Conservation (phyloP, 2,888 invertebrate species). For the Polymixis flavicincta region DNA sequence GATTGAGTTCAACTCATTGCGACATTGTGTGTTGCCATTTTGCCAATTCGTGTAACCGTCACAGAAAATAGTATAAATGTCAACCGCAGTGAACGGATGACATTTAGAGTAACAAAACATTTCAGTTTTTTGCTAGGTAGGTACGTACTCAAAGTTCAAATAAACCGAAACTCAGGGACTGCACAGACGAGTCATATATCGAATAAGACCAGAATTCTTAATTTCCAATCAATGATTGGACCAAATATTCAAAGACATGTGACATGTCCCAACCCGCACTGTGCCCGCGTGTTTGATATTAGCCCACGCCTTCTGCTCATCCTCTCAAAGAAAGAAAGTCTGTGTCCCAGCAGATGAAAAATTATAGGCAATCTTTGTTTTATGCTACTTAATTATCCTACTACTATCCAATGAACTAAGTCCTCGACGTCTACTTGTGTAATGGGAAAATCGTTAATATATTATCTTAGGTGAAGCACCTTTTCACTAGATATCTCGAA, state of each 20-base stretch:
- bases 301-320: no score
- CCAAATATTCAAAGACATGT: no score
- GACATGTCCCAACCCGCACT: no score
- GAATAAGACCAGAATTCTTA: not conserved
- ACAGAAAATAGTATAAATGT: slow-evolving; percentile 54
- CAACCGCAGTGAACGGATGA: slow-evolving; percentile 51
- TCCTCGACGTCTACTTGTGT: not conserved
- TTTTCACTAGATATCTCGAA: not conserved
- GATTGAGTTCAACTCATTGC: slow-evolving; percentile 36
- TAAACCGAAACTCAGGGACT: slow-evolving; percentile 14
- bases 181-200: not conserved
- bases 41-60: slow-evolving; percentile 40
- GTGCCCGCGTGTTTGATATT: no score
- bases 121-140: slow-evolving; percentile 30
- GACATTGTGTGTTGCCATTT: slow-evolving; percentile 34
- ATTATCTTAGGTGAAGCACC: not conserved
- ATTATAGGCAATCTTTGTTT: no score
- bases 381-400: not conserved
- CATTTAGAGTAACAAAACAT: slow-evolving; percentile 47
- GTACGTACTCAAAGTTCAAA: slow-evolving; percentile 21
- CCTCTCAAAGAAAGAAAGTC: no score
- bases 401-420: not conserved
- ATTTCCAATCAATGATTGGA: not conserved
- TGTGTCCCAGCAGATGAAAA: no score
- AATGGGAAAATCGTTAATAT: slow-evolving; percentile 2